Conservation (phyloP, 2,888 invertebrate species). For the Palloptera scutellata region DNA sequence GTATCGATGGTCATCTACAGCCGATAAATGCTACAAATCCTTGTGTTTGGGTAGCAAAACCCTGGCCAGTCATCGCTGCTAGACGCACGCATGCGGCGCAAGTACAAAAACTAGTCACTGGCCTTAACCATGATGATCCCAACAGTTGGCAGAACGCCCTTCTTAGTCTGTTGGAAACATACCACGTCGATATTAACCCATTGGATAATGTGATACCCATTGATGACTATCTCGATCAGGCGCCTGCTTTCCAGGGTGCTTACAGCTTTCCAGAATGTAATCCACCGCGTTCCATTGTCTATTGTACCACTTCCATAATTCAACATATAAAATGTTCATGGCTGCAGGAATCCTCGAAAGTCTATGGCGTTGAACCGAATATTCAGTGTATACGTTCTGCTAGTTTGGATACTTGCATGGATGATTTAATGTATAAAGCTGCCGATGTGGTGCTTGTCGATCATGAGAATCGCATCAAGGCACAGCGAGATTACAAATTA, state of each 20-base stretch:
- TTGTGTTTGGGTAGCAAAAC: slow-evolving; percentile 81
- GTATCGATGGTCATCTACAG: slow-evolving; percentile 76
- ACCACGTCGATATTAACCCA: slow-evolving; percentile 66
- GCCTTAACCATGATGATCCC: slow-evolving; percentile 60
- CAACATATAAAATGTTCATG: slow-evolving; percentile 82
- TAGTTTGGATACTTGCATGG: slow-evolving; percentile 73
- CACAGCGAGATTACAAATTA: slow-evolving; percentile 68
- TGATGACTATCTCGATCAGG: slow-evolving; percentile 72
- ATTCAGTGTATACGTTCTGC: slow-evolving; percentile 77
- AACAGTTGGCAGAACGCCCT: slow-evolving; percentile 69
- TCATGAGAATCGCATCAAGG: slow-evolving; percentile 76
- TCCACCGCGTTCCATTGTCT: slow-evolving; percentile 71
- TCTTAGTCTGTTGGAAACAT: slow-evolving; percentile 70
- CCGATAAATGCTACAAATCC: slow-evolving; percentile 69
- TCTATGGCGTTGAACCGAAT: slow-evolving; percentile 80
- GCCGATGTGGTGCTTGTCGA: slow-evolving; percentile 78
- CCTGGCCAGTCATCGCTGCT: slow-evolving; percentile 79
- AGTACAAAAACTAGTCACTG: slow-evolving; percentile 66
- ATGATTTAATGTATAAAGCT: slow-evolving; percentile 69
- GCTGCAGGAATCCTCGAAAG: slow-evolving; percentile 76
- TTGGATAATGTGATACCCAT: slow-evolving; percentile 71
- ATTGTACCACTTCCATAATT: slow-evolving; percentile 75
- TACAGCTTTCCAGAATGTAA: slow-evolving; percentile 75
- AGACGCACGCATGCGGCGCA: slow-evolving; percentile 66
- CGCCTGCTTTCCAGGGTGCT: slow-evolving; percentile 71